Evolutionary conservation across 2,113 vertebrate genomes (phyloP).

Genomic region (Lasiurus borealis): DNA sequence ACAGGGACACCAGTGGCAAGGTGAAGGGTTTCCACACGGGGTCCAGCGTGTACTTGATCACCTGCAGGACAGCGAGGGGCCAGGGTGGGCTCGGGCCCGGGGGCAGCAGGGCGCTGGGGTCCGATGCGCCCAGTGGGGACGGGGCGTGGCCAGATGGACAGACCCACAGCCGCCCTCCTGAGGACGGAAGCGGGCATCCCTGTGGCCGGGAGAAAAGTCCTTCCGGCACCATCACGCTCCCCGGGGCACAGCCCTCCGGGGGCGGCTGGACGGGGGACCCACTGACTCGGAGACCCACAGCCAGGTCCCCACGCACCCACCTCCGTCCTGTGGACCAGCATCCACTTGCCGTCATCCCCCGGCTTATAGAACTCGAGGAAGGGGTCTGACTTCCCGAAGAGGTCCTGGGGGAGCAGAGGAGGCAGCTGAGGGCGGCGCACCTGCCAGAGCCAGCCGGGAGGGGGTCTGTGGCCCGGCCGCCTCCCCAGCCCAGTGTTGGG

Average conservation of each 20-base stretch:
- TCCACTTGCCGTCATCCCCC: constrained; percentile 96
- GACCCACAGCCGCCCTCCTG: background rate
- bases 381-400: constrained; percentile 99
- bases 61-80: constrained; percentile 84
- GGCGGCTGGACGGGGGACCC: background rate
- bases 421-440: background rate
- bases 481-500: background rate
- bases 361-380: constrained; percentile 98
- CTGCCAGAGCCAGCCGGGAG: background rate
- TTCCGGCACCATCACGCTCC: accelerated
- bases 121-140: background rate
- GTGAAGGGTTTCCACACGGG: constrained; percentile 97
- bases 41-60: constrained; percentile 98
- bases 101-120: background rate
- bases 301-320: constrained; percentile 79
- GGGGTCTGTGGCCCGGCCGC: background rate
- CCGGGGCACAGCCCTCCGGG: background rate
- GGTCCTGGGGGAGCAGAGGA: constrained; percentile 89
- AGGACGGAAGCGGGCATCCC: background rate
- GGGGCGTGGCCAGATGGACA: background rate
- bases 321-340: constrained; percentile 99
- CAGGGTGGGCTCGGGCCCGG: background rate
- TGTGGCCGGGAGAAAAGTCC: background rate
- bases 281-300: background rate
- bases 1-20: constrained; percentile 96